Evolutionary conservation across 2,888 invertebrate genomes (phyloP), one percentile per base, ranked within the genome.

Genomic region (Dichetophora obliterata): DNA sequence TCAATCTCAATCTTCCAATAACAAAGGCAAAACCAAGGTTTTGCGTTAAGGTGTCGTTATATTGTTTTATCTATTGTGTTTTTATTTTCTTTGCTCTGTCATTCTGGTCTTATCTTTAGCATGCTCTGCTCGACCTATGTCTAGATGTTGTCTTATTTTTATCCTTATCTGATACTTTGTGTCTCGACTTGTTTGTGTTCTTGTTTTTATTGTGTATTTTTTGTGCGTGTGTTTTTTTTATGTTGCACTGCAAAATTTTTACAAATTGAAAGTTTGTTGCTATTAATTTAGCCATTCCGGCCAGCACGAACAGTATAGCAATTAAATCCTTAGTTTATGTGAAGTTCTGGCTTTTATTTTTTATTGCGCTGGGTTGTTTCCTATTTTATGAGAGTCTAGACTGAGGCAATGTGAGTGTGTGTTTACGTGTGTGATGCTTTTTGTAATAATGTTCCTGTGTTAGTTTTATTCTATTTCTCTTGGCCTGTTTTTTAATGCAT

Each of bases 61-160:
- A 19, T 6, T 22, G 22, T 11, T 19, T 19, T 54, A 5, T 0
- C 19, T 54, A 22, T 54, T 54, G 22, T 27, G 22, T 19, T 59
- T 59, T 27, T 59, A 27, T 43, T 22, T 22, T 54, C 54, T 54
- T 3, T 6, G 19, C 54, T 54, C 19, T 54, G 5, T 54, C 54
- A 54, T 22, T 54, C n/a, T 59, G 11, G 11, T 27, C 14, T 24
- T 19, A 27, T 59, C 43, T 43, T 11, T 69, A 50, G 52, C 27
- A 69, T 72, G 19, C 48, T 14, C 59, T 61, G 43, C 66, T 48
- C 68, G 50, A 65, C 71, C 54, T 54, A 31, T 31, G 24, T 50
- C 9, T 65, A 16, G 16, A 3, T 43, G 37, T 48, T 66, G 43
- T 22, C 37, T 3, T 6, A 43, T 37, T 66, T 66, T 19, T 19